A percentile compares a stretch with the other conserved stretches of the same genome.
phyloP scores from a whole-genome alignment of 2,888 invertebrate species.

The Drosophila birchii region DNA sequence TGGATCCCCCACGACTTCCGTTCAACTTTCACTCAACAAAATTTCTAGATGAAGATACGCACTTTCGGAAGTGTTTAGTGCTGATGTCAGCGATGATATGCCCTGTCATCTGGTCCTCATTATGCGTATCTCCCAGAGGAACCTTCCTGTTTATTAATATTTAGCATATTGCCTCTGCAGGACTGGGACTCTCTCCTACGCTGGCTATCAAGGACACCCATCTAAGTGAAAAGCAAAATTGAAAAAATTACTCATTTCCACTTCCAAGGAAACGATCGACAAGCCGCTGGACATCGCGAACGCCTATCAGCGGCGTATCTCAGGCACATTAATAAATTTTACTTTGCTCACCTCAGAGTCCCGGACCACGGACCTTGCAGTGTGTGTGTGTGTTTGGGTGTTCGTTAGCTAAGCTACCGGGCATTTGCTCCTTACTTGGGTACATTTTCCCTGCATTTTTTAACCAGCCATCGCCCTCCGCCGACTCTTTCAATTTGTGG shows the following conservation, averaged over 20 bases:
- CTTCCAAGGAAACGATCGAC: constrained; percentile 76
- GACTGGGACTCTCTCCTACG: constrained; percentile 17
- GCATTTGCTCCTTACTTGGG: constrained; percentile 48
- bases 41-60: constrained; percentile 33
- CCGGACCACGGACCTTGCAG: not conserved
- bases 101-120: constrained; percentile 54
- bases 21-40: constrained; percentile 14
- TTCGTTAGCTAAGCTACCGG: constrained; percentile 61
- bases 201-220: constrained; percentile 68
- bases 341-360: constrained; percentile 63
- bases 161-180: constrained; percentile 3
- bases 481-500: constrained; percentile 39
- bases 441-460: constrained; percentile 17
- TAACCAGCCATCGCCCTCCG: constrained; percentile 15
- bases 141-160: constrained; percentile 35
- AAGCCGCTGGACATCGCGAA: constrained; percentile 61
- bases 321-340: constrained; percentile 82
- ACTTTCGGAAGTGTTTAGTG: constrained; percentile 37
- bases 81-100: constrained; percentile 42
- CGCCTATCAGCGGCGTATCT: constrained; percentile 73
- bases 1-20: constrained; percentile 21
- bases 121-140: constrained; percentile 27
- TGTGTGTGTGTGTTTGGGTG: constrained; percentile 42
- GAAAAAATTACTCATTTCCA: constrained; percentile 81
- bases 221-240: constrained; percentile 73